Evolutionary conservation across 2,888 invertebrate genomes (phyloP), one percentile per base, ranked within the genome.

Genomic region (Aporophyla nigra): DNA sequence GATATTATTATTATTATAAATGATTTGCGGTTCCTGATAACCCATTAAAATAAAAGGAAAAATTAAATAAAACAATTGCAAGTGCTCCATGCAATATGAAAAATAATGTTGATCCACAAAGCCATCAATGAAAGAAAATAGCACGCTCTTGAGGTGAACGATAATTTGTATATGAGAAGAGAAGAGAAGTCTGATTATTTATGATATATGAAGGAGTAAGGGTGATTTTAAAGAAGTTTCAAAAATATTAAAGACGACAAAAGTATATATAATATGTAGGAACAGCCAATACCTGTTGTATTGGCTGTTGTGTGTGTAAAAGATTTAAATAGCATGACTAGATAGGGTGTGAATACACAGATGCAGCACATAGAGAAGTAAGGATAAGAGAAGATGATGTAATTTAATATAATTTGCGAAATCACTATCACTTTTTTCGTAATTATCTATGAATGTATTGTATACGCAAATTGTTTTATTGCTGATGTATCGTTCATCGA

Each of bases 401-500:
- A 16, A 70, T 40, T 51, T 70, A 9, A 69, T 24, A 33, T 24
- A 0, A 9, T 40, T 51, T 56, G 16, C 27, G 19, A 33, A 27
- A n/a, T 54, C 4, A 40, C 51, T 2, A 33, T 67, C 19, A 51
- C 27, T 40, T 51, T 51, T 56, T 27, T 19, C 2, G 33, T 46
- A 33, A 16, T 59, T 53, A 61, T 76, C 19, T 27, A 16, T 46
- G 43, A 46, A 5, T 46, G 40, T 27, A 16, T 58, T 73, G 40
- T 73, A 27, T 16, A 14, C 12, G 49, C 27, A 72, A 27, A 65
- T 21, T 58, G 24, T 7, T 53, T 63, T 67, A 76, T 66, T 56
- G 10, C 19, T 51, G n/a, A 58, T 46, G 24, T 43, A 56, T 56
- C 33, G 16, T n/a, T 51, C 43, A 74, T 70, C 51, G 12, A 46